These are phyloP conservation scores for Eristalis tenax DNA, from an alignment of 2,888 invertebrate species.

Conservation along the genomic window DNA sequence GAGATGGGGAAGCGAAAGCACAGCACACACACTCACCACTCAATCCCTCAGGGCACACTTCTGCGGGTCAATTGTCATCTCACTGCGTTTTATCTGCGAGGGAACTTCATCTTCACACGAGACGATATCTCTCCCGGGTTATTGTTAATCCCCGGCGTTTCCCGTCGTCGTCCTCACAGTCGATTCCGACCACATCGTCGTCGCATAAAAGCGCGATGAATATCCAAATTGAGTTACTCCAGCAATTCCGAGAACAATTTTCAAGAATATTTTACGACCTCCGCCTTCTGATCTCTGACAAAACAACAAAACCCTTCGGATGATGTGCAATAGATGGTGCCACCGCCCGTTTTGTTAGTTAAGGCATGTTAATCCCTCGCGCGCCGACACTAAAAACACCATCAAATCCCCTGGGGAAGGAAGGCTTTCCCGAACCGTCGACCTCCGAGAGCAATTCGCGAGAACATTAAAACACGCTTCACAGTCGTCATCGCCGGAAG, in stretches of 20 bases:
- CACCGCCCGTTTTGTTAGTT: background rate
- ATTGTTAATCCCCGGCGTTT: background rate
- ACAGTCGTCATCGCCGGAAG: slow-evolving; percentile 19
- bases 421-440: background rate
- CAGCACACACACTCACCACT: background rate
- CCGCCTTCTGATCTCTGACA: background rate
- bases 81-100: background rate
- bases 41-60: background rate
- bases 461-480: slow-evolving; percentile 48
- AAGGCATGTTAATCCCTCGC: slow-evolving; percentile 14
- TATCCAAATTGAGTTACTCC: background rate
- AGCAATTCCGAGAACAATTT: background rate
- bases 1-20: background rate
- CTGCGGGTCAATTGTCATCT: background rate
- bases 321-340: background rate
- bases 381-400: slow-evolving; percentile 14
- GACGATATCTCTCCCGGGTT: background rate
- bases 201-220: background rate
- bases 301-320: slow-evolving; percentile 3
- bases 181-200: background rate
- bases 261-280: slow-evolving; percentile 18
- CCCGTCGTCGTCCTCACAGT: background rate
- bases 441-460: slow-evolving; percentile 27
- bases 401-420: background rate
- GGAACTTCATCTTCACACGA: background rate